phyloP scores from a whole-genome alignment of 2,888 invertebrate species.

The Spisula subtruncata region DNA sequence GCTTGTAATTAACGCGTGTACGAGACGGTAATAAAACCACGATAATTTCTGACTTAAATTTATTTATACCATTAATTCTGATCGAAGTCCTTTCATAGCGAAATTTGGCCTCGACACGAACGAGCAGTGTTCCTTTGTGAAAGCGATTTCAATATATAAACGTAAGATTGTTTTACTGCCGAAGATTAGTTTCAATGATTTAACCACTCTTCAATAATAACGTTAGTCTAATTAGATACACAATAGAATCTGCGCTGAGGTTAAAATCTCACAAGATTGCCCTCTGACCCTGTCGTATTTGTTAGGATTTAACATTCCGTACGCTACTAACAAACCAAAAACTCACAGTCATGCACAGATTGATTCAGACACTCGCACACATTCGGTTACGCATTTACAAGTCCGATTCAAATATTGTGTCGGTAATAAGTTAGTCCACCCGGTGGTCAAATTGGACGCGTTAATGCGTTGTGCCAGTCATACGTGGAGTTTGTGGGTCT shows the following conservation, averaged over 20 bases:
- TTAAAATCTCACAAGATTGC: neutral
- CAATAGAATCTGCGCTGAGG: neutral
- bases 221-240: conserved; percentile 6
- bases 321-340: neutral
- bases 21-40: conserved; percentile 32
- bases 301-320: neutral
- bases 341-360: neutral
- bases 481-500: conserved; percentile 24
- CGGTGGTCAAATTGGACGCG: neutral
- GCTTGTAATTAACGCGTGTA: conserved; percentile 35
- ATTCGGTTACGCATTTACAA: neutral
- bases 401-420: neutral
- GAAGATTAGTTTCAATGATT: conserved; percentile 46
- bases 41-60: conserved; percentile 27
- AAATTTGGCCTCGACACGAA: neutral
- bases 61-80: conserved; percentile 21
- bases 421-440: neutral
- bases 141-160: neutral
- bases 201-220: conserved; percentile 47
- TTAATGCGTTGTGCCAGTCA: conserved; percentile 53
- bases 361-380: neutral
- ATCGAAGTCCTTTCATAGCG: conserved; percentile 25
- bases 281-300: conserved; percentile 7
- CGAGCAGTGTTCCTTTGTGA: conserved; percentile 9
- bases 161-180: conserved; percentile 13